Conservation (phyloP, 2,888 invertebrate genomes). For the Hirtodrosophila confusa region DNA sequence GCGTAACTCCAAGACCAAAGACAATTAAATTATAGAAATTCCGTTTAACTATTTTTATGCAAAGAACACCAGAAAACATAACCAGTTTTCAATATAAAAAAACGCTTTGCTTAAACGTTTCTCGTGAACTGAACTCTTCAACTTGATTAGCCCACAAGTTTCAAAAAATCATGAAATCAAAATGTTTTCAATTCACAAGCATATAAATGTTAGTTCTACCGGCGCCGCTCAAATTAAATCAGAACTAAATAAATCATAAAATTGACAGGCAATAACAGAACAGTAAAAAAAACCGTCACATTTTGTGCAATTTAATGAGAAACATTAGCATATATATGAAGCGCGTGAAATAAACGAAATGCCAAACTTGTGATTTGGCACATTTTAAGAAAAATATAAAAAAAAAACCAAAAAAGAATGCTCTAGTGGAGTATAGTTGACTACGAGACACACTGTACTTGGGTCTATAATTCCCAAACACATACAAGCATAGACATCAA, state of each 20-base stretch:
- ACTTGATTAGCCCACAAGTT: slow-evolving; percentile 26
- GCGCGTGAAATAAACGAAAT: slow-evolving; percentile 39
- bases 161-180: slow-evolving; percentile 31
- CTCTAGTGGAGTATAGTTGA: no score
- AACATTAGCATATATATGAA: slow-evolving; percentile 39
- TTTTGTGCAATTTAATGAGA: slow-evolving; percentile 17
- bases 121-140: slow-evolving; percentile 13
- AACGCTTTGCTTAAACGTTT: slow-evolving; percentile 6
- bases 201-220: slow-evolving; percentile 23
- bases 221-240: slow-evolving; percentile 16
- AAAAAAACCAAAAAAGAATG: slow-evolving; percentile 2
- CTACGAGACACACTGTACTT: no score
- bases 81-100: no score
- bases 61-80: no score
- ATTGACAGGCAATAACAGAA: slow-evolving; percentile 6
- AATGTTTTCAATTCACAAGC: slow-evolving; percentile 30
- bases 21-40: no score
- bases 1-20: no score
- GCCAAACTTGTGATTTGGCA: slow-evolving; percentile 56
- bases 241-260: slow-evolving; percentile 22
- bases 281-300: slow-evolving; percentile 9
- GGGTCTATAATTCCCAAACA: no score
- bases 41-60: no score
- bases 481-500: no score
- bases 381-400: slow-evolving; percentile 15